Conservation (phyloP, 2,797 vertebrate genomes). For the Sciurus carolinensis region DNA sequence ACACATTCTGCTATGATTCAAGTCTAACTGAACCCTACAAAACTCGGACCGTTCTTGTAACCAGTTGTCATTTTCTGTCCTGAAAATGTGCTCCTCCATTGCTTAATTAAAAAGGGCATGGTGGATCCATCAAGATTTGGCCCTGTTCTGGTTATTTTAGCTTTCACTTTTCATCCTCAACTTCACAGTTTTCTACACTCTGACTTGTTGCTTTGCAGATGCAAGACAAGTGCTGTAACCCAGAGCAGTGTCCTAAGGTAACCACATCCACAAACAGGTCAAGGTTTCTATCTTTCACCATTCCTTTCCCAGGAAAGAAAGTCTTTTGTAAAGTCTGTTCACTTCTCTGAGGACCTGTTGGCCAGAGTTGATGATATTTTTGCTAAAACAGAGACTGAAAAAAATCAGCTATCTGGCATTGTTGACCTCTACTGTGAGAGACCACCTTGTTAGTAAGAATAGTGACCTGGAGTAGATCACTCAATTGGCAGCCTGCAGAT, state of each 20-base stretch:
- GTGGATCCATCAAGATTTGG: too few relatives aligned
- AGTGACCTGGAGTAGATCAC: neutral
- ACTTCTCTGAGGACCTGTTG: neutral
- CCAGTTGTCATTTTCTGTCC: too few relatives aligned
- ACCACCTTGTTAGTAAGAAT: neutral
- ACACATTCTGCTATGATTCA: too few relatives aligned
- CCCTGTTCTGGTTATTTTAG: too few relatives aligned
- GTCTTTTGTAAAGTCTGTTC: neutral
- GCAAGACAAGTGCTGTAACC: neutral
- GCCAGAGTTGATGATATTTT: neutral
- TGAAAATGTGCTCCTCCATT: too few relatives aligned
- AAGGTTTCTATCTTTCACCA: neutral
- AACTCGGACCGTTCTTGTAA: too few relatives aligned
- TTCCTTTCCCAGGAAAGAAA: neutral
- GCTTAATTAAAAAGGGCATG: too few relatives aligned
- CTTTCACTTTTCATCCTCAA: neutral
- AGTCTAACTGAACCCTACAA: too few relatives aligned
- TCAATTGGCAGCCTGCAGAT: neutral
- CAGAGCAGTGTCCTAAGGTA: neutral
- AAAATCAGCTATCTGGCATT: neutral
- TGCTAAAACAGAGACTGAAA: neutral
- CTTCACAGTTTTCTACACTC: neutral
- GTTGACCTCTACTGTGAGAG: neutral
- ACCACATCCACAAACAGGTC: neutral
- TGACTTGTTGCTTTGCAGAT: neutral